phyloP scores from a whole-genome alignment of 2,888 invertebrate species.

The Ectobius pallidus region DNA sequence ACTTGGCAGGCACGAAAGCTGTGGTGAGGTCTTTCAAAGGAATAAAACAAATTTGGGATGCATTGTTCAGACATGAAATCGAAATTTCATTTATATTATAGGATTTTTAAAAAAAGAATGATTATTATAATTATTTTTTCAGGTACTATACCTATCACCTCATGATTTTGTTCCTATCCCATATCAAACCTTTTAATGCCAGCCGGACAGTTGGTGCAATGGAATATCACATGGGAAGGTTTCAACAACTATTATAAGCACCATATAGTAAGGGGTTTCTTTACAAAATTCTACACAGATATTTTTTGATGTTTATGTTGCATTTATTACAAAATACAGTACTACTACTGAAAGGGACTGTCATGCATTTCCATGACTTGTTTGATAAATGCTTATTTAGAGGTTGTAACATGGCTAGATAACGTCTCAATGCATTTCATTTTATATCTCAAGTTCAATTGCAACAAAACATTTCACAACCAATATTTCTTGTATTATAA shows the following conservation, averaged over 20 bases:
- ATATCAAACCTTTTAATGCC: slow-evolving; percentile 25
- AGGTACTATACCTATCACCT: slow-evolving; percentile 45
- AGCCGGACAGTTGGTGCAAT: slow-evolving; percentile 32
- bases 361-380: background rate
- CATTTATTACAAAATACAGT: slow-evolving; percentile 27
- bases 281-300: slow-evolving; percentile 6
- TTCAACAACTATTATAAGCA: slow-evolving; percentile 15
- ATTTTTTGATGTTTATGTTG: slow-evolving; percentile 6
- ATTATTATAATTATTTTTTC: slow-evolving; percentile 33
- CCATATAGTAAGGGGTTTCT: slow-evolving; percentile 9
- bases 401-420: slow-evolving; percentile 20
- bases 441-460: background rate
- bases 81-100: slow-evolving; percentile 20
- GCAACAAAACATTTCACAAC: background rate
- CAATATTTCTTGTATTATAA: background rate
- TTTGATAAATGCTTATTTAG: slow-evolving; percentile 21
- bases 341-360: slow-evolving; percentile 8
- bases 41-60: slow-evolving; percentile 20
- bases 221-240: slow-evolving; percentile 37
- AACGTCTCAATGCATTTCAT: slow-evolving; percentile 24
- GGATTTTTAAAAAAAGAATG: slow-evolving; percentile 26
- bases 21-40: slow-evolving; percentile 22
- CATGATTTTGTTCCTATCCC: slow-evolving; percentile 25
- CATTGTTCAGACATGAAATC: slow-evolving; percentile 20
- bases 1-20: slow-evolving; percentile 40